phyloP scores from a whole-genome alignment of 30 jellyfish, hydroid and myxozoan genomes.

The Chironex yamaguchii region DNA sequence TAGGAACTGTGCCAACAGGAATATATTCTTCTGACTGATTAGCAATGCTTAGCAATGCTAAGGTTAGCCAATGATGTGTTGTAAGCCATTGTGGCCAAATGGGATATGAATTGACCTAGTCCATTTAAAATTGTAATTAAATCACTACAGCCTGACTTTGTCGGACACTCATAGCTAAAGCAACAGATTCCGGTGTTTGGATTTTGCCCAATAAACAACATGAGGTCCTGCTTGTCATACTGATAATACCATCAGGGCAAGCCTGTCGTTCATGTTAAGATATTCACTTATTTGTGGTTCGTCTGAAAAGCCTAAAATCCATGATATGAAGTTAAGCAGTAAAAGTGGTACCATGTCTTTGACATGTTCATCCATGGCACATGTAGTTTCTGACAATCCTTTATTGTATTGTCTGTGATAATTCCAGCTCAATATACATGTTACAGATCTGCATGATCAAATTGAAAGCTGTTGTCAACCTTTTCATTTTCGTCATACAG shows the following conservation, averaged over 20 bases:
- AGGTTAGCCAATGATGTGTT: constrained; percentile 35
- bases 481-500: no score
- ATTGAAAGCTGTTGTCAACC: no score
- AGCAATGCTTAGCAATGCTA: background rate
- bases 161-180: constrained; percentile 22
- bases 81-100: background rate
- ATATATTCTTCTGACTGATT: background rate
- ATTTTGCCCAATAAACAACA: background rate
- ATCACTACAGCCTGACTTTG: constrained; percentile 24
- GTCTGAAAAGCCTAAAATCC: constrained; percentile 42
- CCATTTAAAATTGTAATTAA: background rate
- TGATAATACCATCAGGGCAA: background rate
- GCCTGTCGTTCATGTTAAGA: constrained; percentile 1
- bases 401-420: no score
- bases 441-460: no score
- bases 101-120: constrained; percentile 27
- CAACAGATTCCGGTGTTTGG: constrained; percentile 27
- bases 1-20: constrained; percentile 2
- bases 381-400: no score
- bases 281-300: background rate
- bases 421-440: no score
- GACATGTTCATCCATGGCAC: no score
- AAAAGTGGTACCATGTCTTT: constrained; percentile 11
- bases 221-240: background rate
- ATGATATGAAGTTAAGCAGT: constrained; percentile 16